Percentiles rank a stretch among this genome's conserved stretches.
Conservation (phyloP, 2,797 vertebrate species). For the Myotis myotis region DNA sequence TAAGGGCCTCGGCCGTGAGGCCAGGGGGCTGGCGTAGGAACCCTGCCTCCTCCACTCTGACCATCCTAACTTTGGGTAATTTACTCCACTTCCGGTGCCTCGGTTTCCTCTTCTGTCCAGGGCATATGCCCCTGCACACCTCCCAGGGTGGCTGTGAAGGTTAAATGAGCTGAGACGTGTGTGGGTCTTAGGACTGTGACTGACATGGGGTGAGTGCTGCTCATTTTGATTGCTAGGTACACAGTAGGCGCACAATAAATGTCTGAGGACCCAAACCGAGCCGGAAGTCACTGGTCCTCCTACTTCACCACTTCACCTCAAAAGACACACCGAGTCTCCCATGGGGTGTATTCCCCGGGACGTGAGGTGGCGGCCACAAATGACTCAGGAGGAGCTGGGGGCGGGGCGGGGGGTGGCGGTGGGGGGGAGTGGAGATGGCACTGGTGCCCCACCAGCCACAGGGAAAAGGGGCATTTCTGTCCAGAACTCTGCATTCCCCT, state of each 20-base stretch:
- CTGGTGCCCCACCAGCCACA: rapidly evolving
- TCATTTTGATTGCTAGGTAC: background rate
- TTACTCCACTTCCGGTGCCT: background rate
- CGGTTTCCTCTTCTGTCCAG: background rate
- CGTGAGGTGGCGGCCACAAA: rapidly evolving
- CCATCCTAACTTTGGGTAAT: rapidly evolving
- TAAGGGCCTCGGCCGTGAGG: background rate
- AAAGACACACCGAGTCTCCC: background rate
- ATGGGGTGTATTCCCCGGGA: rapidly evolving
- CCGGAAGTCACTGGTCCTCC: background rate
- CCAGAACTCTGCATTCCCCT: background rate
- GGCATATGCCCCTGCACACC: too few species aligned
- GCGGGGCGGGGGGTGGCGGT: background rate
- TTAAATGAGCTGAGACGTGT: rapidly evolving
- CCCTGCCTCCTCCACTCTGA: background rate
- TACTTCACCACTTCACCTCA: background rate
- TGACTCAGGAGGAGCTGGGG: rapidly evolving
- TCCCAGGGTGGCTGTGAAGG: rapidly evolving
- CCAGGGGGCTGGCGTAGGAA: rapidly evolving
- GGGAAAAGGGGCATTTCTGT: background rate
- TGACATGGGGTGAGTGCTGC: rapidly evolving
- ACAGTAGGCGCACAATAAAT: rapidly evolving
- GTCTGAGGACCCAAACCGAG: background rate
- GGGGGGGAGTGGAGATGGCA: rapidly evolving
- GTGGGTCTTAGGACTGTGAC: background rate